Conservation (phyloP, 2,888 invertebrate genomes). For the Nymphalis urticae region DNA sequence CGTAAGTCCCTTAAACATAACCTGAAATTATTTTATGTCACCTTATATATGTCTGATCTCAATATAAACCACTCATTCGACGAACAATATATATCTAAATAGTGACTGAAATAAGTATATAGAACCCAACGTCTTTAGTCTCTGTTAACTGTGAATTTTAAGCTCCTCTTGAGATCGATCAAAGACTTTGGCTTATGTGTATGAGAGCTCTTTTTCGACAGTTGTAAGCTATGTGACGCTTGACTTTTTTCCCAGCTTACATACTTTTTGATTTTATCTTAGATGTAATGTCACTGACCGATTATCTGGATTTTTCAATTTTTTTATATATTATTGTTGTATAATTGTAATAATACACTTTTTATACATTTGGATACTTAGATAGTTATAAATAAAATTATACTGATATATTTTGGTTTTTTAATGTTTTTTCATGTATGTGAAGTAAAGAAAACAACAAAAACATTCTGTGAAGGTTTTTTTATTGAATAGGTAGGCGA, state of each 20-base stretch:
- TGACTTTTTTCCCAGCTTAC: slow-evolving; percentile 22
- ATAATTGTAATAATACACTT: no score
- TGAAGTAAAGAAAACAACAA: no score
- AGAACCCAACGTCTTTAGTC: not conserved
- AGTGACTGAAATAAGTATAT: not conserved
- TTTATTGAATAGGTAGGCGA: no score
- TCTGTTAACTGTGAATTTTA: slow-evolving; percentile 1
- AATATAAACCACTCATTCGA: not conserved
- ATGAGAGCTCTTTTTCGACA: slow-evolving; percentile 35
- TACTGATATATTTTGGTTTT: no score
- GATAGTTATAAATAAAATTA: no score
- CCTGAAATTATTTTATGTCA: no score
- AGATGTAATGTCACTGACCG: not conserved
- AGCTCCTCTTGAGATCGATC: slow-evolving; percentile 6
- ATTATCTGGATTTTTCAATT: not conserved
- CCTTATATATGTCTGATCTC: no score
- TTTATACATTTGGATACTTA: no score
- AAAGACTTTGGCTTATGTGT: slow-evolving; percentile 12
- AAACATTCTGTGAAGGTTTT: no score
- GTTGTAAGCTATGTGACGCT: slow-evolving; percentile 16
- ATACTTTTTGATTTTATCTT: slow-evolving; percentile 8
- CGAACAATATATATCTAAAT: not conserved
- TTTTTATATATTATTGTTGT: not conserved
- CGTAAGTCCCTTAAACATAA: no score
- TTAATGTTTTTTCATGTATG: no score